Evolutionary conservation across 2,888 invertebrate genomes (phyloP), one percentile per base, ranked within the genome.

Genomic region (Scaptodrosophila latifasciaeformis): DNA sequence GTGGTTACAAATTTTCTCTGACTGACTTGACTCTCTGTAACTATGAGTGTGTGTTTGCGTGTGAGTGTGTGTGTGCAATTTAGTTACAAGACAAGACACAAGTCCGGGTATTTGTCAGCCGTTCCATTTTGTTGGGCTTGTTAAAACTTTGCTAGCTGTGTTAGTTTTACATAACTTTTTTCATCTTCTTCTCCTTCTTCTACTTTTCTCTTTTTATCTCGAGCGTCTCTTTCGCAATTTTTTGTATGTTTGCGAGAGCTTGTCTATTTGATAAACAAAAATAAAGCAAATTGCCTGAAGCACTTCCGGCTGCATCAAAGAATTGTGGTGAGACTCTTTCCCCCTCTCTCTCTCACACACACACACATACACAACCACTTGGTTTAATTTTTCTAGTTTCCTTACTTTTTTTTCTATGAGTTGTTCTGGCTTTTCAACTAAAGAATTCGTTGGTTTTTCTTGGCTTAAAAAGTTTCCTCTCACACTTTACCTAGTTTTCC

Each of bases 221-320:
- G 4, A 27, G 5, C 5, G 18, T 17, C 7, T 15, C 4, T 1
- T 18, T 17, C 13, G 15, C 39, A 17, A 13, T 6, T 1, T 19
- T 24, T 24, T 18, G 45, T 47, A 17, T 37, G 27, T 5, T 9
- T 34, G 40, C 10, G 10, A 12, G 30, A 5, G 30, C 30, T 10
- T 39, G 40, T 21, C 15, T 19, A 13, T 19, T 31, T 19, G 49
- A 19, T 31, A 49, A 49, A 40, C 40, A 40, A 27, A 48, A 31
- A 49, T 30, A 50, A 50, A 50, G 44, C 29, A 37, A 34, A 43
- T 29, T 27, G 44, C 35, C 44, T 27, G 10, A 13, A 50, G 50
- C 43, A 44, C 44, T 44, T 50, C 50, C 50, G 50, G n/a, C 21
- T 50, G 19, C 42, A 12, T 43, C 49, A 43, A 43, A 17, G 35